A percentile compares a stretch with the other conserved stretches of the same genome.
Conservation (phyloP, 2,113 vertebrate species). For the Potamarius usumacintae region DNA sequence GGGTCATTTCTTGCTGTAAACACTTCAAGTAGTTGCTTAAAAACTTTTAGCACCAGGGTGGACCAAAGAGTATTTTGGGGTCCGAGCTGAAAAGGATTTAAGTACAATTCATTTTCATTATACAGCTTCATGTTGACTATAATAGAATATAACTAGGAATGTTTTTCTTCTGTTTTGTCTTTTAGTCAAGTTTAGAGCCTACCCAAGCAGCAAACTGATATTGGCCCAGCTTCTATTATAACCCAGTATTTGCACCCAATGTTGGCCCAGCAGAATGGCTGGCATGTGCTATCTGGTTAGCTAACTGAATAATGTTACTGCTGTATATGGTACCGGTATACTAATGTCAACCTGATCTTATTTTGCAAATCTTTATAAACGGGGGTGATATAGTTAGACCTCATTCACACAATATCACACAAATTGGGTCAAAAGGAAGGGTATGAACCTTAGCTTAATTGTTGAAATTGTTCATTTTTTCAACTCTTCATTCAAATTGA, state of each 20-base stretch:
- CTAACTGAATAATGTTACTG: not conserved
- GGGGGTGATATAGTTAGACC: not conserved
- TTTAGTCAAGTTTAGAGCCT: not conserved
- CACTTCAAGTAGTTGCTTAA: not conserved
- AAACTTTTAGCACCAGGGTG: not conserved
- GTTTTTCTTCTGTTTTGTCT: not conserved
- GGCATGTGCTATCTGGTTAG: not conserved
- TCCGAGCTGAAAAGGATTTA: not conserved
- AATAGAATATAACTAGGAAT: not conserved
- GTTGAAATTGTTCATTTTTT: not conserved
- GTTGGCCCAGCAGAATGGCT: not conserved
- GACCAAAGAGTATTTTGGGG: not conserved
- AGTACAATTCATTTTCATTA: not conserved
- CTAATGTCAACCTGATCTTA: not conserved
- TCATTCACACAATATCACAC: not conserved
- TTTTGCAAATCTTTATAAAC: not conserved
- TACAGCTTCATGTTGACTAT: not conserved
- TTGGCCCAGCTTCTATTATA: not conserved
- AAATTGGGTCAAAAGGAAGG: not conserved
- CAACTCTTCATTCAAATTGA: not conserved
- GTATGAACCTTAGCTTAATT: not conserved
- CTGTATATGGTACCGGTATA: not conserved
- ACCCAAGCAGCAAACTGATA: not conserved
- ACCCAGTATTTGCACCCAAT: not conserved
- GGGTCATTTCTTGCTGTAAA: not conserved